phyloP scores from a whole-genome alignment of 1,140 invertebrate genomes.

The Lordiphosa stackelbergi region DNA sequence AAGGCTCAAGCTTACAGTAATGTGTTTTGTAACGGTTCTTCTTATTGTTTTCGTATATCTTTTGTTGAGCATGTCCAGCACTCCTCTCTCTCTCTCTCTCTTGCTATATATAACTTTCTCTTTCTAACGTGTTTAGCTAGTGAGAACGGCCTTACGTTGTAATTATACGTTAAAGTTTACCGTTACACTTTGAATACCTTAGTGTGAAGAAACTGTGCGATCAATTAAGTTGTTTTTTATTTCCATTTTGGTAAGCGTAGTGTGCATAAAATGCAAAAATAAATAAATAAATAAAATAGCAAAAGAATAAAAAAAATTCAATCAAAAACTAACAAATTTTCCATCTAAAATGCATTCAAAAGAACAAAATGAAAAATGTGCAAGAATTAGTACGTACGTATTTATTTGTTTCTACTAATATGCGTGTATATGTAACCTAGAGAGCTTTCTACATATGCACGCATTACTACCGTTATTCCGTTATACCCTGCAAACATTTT shows the following conservation, averaged over 20 bases:
- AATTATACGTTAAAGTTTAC: constrained; percentile 22
- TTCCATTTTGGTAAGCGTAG: constrained; percentile 67
- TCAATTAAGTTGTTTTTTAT: constrained; percentile 38
- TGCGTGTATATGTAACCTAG: constrained; percentile 57
- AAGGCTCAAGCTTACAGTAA: constrained; percentile 42
- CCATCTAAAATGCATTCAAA: constrained; percentile 67
- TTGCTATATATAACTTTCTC: constrained; percentile 14
- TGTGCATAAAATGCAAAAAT: constrained; percentile 69
- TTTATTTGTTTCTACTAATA: constrained; percentile 74
- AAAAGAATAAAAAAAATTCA: constrained; percentile 26
- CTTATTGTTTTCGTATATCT: constrained; percentile 59
- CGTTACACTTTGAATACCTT: constrained; percentile 56
- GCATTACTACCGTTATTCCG: constrained; percentile 41
- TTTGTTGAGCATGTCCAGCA: constrained; percentile 70
- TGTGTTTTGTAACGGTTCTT: constrained; percentile 27
- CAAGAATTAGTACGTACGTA: constrained; percentile 67
- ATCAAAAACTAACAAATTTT: constrained; percentile 58
- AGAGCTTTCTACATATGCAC: constrained; percentile 45
- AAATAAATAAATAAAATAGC: constrained; percentile 72
- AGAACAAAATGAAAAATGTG: constrained; percentile 50
- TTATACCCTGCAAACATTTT: no score
- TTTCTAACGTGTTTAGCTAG: constrained; percentile 69
- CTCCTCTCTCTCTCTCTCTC: constrained; percentile 43
- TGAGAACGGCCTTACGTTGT: constrained; percentile 57
- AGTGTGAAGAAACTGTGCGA: constrained; percentile 51